Conservation (phyloP, 2,888 invertebrate genomes). For the Habrosyne pyritoides region DNA sequence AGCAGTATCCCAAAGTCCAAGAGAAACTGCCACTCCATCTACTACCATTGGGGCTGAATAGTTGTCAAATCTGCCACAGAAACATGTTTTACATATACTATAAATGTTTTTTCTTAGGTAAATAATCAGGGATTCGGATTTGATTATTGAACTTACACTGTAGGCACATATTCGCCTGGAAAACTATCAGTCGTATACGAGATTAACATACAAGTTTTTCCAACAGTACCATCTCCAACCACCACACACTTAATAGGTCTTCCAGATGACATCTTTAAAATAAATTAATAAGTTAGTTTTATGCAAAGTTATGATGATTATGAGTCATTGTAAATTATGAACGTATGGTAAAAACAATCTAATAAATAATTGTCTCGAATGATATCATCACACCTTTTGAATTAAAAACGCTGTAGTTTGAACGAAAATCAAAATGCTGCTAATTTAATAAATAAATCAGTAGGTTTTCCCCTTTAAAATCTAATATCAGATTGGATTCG, state of each 20-base stretch:
- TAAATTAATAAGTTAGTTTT: constrained; percentile 60
- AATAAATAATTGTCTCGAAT: constrained; percentile 33
- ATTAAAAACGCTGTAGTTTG: constrained; percentile 25
- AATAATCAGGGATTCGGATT: constrained; percentile 17
- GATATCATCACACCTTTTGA: constrained; percentile 22
- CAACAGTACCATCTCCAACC: constrained; percentile 96
- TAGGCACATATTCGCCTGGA: constrained; percentile 97
- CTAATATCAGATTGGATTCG: constrained; percentile 46
- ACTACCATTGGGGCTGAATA: constrained; percentile 99
- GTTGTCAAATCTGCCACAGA: constrained; percentile 93
- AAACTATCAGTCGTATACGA: constrained; percentile 96
- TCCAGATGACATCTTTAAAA: constrained; percentile 92
- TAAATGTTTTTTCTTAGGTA: background rate
- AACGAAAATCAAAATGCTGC: constrained; percentile 22
- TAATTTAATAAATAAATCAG: constrained; percentile 27
- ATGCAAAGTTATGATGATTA: constrained; percentile 49
- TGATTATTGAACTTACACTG: constrained; percentile 88
- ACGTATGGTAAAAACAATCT: constrained; percentile 49
- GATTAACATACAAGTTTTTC: constrained; percentile 97
- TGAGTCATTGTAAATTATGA: constrained; percentile 69
- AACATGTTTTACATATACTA: background rate
- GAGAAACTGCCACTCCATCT: constrained; percentile 97
- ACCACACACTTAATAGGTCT: constrained; percentile 96
- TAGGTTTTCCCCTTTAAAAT: constrained; percentile 25
- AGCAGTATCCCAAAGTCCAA: constrained; percentile 99